Conservation (phyloP, 2,797 vertebrate species). For the Coreius guichenoti region DNA sequence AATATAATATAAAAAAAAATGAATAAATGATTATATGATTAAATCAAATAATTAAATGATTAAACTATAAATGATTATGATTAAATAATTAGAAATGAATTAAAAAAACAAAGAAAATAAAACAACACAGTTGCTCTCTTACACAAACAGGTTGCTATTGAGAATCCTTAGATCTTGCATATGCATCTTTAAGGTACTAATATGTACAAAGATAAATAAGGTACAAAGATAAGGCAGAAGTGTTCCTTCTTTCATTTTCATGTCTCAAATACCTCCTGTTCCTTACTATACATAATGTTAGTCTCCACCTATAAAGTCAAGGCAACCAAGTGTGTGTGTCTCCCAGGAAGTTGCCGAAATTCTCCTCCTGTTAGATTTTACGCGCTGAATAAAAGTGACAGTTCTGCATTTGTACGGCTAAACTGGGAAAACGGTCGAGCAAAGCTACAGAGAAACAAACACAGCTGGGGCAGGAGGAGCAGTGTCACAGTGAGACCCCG, state of each 20-base stretch:
- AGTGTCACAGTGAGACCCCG: neutral
- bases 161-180: neutral
- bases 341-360: constrained; percentile 48
- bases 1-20: neutral
- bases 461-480: neutral
- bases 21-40: neutral
- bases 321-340: constrained; percentile 69
- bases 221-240: constrained; percentile 66
- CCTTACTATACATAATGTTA: neutral
- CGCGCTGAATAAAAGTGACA: constrained; percentile 68
- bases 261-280: neutral
- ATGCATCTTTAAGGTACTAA: neutral
- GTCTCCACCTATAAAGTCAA: constrained; percentile 57
- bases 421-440: constrained; percentile 9
- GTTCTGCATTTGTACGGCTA: constrained; percentile 59
- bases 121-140: neutral
- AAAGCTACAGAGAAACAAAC: constrained; percentile 24
- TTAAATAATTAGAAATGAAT: neutral
- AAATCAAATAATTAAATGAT: neutral
- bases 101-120: neutral
- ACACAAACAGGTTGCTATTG: neutral
- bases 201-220: neutral
- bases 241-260: constrained; percentile 44
- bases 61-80: neutral
- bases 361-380: constrained; percentile 68